Base-by-base conservation (phyloP, 2,113 vertebrate species). In the Mus pahari region DNA sequence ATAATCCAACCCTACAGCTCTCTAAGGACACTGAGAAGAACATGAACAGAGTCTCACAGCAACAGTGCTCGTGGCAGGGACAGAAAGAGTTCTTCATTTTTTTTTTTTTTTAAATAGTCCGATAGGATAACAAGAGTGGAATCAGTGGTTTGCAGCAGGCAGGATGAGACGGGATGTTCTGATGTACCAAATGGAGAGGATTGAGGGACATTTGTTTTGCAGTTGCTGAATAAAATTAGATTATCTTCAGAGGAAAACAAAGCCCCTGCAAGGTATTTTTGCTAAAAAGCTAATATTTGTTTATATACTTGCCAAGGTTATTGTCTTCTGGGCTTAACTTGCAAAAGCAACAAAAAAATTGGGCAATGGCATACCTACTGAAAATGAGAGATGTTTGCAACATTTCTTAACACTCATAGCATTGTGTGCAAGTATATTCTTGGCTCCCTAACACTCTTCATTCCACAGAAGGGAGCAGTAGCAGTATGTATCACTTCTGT, bases 171-270 rank as follows among this genome's bases (percentile, higher is more conserved):
- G 42, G 7, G 1, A 74, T 91, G 2, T 60, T 75, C 92, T 88
- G 17, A 58, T 50, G 24, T 89, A 77, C 22, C 31, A 42, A 73
- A 71, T 55, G 31, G 36, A 62, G 5, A 28, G 1, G 84, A 95
- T 55, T 36, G 8, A 88, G 64, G 39, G 89, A 81, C 42, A 28
- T 55, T 89, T 74, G 11, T 84, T 92, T 89, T 66, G 9, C 13
- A 78, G 48, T 90, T 94, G 28, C 4, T 82, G 66, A 89, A 66
- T 89, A 91, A 93, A 93, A 71, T 64, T 45, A 53, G 79, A 90
- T 92, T 50, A 87, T 13, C 55, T 79, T 95, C 22, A 70, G 91
- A 86, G 78, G 33, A 33, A 68, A 81, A 78, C 6, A 22, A 91
- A 91, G 16, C 1, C 42, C 86, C 42, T 73, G 1, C 1, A 17